Percentiles rank a stretch among this genome's conserved stretches.
These are phyloP conservation scores for Cranoglanis bouderius DNA, from an alignment of 2,113 vertebrate species.

Conservation along the genomic window DNA sequence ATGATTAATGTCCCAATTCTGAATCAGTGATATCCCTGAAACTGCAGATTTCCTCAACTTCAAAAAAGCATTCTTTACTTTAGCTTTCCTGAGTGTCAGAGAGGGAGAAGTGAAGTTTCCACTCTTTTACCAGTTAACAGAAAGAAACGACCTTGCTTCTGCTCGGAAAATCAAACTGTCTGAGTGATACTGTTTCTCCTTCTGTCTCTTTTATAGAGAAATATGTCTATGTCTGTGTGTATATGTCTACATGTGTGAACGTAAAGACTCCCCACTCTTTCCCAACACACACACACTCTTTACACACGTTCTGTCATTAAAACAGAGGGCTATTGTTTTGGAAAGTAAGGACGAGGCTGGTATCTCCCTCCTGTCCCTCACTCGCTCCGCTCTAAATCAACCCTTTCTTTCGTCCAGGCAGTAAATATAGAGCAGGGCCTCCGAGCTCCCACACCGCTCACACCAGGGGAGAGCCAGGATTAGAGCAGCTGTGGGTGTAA, in stretches of 20 bases:
- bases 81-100: not conserved
- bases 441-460: slow-evolving; percentile 50
- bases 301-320: slow-evolving; percentile 19
- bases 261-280: not conserved
- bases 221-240: not conserved
- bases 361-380: slow-evolving; percentile 17
- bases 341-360: slow-evolving; percentile 35
- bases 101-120: not conserved
- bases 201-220: not conserved
- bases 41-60: not conserved
- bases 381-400: slow-evolving; percentile 58
- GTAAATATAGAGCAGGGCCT: slow-evolving; percentile 45
- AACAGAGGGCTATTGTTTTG: slow-evolving; percentile 62
- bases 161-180: not conserved
- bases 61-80: not conserved
- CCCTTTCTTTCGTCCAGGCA: slow-evolving; percentile 18
- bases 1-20: not conserved
- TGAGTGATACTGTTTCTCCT: not conserved
- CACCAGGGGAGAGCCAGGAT: slow-evolving; percentile 47
- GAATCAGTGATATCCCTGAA: not conserved
- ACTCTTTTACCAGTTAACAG: not conserved
- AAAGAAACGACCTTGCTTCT: not conserved
- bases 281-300: slow-evolving; percentile 5
- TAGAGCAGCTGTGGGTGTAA: slow-evolving; percentile 38
- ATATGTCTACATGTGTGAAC: not conserved